Percentiles rank a stretch among this genome's conserved stretches.
Conservation (phyloP, 2,113 vertebrate genomes). For the Psettodes erumei region DNA sequence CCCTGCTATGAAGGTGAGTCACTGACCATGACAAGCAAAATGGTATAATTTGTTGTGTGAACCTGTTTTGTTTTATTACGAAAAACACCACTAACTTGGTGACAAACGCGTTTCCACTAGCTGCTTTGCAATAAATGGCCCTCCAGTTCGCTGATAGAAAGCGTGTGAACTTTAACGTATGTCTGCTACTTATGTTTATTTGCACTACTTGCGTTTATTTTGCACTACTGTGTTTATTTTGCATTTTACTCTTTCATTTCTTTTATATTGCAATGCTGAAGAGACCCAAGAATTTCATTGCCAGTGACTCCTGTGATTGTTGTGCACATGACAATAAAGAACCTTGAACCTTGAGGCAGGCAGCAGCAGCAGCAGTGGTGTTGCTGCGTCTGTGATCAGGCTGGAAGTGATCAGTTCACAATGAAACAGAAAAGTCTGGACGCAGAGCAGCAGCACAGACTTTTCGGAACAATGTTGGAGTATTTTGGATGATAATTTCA, state of each 20-base stretch:
- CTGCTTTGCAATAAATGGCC: not conserved
- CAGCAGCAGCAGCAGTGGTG: not conserved
- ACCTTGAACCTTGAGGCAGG: too few relatives aligned
- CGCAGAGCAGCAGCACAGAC: not conserved
- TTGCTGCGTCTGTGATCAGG: not conserved
- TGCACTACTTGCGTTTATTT: too few relatives aligned
- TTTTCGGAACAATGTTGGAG: too few relatives aligned
- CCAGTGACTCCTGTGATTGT: too few relatives aligned
- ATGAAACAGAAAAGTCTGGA: slow-evolving; percentile 3
- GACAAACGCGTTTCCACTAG: not conserved
- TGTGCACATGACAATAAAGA: too few relatives aligned
- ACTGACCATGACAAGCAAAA: not conserved
- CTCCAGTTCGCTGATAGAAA: not conserved
- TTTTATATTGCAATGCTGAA: too few relatives aligned
- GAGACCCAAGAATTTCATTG: too few relatives aligned
- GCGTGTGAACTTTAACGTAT: too few relatives aligned
- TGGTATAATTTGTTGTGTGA: not conserved
- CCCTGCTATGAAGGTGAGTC: not conserved
- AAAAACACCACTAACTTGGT: not conserved
- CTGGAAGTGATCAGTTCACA: slow-evolving; percentile 1
- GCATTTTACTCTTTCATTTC: too few relatives aligned
- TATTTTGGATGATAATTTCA: not conserved
- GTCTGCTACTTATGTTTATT: too few relatives aligned
- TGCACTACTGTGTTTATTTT: too few relatives aligned
- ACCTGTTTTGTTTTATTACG: not conserved